Evolutionary conservation across 2,113 vertebrate species (phyloP), one percentile per base, ranked within the genome.

Genomic region (Chrysochloris asiatica): DNA sequence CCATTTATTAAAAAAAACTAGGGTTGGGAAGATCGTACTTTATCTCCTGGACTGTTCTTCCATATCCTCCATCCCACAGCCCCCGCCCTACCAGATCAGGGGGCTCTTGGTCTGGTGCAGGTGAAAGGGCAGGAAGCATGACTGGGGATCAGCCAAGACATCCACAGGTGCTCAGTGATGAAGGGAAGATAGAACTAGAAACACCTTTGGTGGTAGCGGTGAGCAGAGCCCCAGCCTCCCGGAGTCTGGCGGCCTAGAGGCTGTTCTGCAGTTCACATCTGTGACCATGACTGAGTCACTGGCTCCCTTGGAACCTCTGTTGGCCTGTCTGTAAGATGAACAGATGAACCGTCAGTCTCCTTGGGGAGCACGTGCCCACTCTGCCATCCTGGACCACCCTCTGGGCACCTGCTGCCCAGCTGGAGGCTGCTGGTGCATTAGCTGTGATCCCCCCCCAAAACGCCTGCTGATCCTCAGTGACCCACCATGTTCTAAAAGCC

Each of bases 11-110:
- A 48, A 13, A 38, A 54, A 71, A 43, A 19, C 5, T 21, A n/a
- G 48, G 11, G 33, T 11, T 0, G 5, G 24, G 21, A 38, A 59
- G 52, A 3, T 54, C 6, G 1, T 3, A 11, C 36, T 47, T 2
- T 61, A 6, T 82, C 45, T 47, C 48, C 43, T 10, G 41, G 63
- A 76, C 16, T 5, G 13, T 11, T 0, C 26, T 81, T 30, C 67
- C 54, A 9, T 1, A 33, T 12, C 22, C 30, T 71, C 47, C 47
- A n/a, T n/a, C n/a, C n/a, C n/a, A n/a, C n/a, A n/a, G n/a, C n/a
- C 84, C 4, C 79, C 56, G 48, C 48, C 16, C 9, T 50, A 16
- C 59, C 33, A 10, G 61, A 8, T 50, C 36, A 19, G 38, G 12
- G 45, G 2, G 19, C 75, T 17, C 28, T 50, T 24, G 6, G 54